Base-by-base conservation (phyloP, 1,140 invertebrate species). In the Drosophila virilis region DNA sequence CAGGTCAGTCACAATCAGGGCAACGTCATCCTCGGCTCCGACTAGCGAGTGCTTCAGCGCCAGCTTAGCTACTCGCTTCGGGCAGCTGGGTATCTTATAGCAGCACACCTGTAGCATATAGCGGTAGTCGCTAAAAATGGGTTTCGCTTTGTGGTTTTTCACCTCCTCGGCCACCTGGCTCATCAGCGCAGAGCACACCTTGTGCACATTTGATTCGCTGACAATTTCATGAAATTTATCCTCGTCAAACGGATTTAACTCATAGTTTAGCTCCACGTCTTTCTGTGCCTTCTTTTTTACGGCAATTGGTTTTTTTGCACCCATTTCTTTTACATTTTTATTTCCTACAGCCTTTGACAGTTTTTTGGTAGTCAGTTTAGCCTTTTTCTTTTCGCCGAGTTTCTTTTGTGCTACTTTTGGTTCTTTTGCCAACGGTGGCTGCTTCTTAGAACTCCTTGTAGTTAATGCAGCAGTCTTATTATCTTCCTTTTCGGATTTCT, bases 11-110 rank as follows among this genome's bases (percentile, higher is more conserved):
- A 94, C 93, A 73, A 94, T 93, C 8, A 94, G 77, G 28, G 93
- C 94, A 12, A 95, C 83, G 38, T 95, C 94, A 51, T 94, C 93
- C 0, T 91, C 80, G 13, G 85, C 71, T 6, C 92, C 82, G 2
- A 94, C 85, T 15, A 94, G 70, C 0, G 93, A 92, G 78, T 95
- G 90, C 43, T 94, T 93, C n/a, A 95, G 78, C 9, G 78, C 59
- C 68, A 92, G 52, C 58, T 91, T 92, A 0, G 77, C 91, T 13
- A 92, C 58, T 9, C 91, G 89, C 65, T 91, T 91, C 5, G 91
- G 91, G 9, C 71, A 75, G 58, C 77, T 91, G 13, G 91, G 73
- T 6, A 92, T 92, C 64, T 91, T 92, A 40, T 80, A 92, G 64
- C 82, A 67, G 43, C 62, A 42, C 4, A 92, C 80, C 46, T 92